These are phyloP conservation scores for Xiphias gladius DNA, from an alignment of 2,113 vertebrate genomes.

Conservation along the genomic window DNA sequence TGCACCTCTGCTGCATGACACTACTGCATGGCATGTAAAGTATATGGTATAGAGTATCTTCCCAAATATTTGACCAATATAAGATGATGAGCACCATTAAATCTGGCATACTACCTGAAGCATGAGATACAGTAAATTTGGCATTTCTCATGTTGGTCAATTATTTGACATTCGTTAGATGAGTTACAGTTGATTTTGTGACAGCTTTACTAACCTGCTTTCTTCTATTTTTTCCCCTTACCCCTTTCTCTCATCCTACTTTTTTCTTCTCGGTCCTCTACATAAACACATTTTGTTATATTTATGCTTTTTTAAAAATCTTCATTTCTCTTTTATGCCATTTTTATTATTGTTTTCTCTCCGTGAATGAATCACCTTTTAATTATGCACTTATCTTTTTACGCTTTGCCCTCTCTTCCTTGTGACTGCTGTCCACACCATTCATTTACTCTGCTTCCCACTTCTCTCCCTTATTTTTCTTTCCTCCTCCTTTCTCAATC, in stretches of 20 bases:
- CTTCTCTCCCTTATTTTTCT: neutral
- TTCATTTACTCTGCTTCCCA: neutral
- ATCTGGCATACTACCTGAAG: neutral
- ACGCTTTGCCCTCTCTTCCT: neutral
- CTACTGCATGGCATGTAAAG: constrained; percentile 30
- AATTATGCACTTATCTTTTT: neutral
- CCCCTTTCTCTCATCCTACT: constrained; percentile 63
- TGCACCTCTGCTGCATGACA: constrained; percentile 25
- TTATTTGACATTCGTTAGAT: constrained; percentile 41
- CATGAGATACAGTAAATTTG: neutral
- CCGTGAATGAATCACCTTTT: constrained; percentile 10
- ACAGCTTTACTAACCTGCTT: constrained; percentile 76
- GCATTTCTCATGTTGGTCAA: constrained; percentile 6
- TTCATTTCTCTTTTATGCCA: constrained; percentile 27
- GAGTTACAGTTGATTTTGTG: constrained; percentile 54
- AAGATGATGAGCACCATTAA: neutral
- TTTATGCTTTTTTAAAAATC: constrained; percentile 2
- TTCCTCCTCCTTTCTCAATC: constrained; percentile 27
- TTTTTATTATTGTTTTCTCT: constrained; percentile 26
- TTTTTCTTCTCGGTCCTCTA: constrained; percentile 53
- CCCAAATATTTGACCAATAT: constrained; percentile 29
- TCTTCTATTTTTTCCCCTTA: constrained; percentile 58
- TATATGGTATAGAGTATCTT: neutral
- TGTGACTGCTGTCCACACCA: neutral
- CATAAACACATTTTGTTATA: constrained; percentile 30